Percentiles rank a stretch among this genome's conserved stretches.
Conservation (phyloP, 2,888 invertebrate species). For the Thumatha senex region DNA sequence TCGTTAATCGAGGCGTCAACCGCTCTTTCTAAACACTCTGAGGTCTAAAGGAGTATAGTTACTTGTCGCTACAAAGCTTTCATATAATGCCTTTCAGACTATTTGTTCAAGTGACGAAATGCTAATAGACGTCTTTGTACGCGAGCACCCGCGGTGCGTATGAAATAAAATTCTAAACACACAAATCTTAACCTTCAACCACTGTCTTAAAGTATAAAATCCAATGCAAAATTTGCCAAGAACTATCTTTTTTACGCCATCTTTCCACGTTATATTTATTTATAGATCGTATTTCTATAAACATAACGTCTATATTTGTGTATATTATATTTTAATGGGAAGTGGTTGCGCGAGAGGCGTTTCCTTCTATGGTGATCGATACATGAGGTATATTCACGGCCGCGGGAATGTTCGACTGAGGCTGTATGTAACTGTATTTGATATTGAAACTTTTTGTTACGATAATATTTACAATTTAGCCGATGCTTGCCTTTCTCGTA, state of each 20-base stretch:
- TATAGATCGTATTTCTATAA: conserved; percentile 24
- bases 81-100: conserved; percentile 66
- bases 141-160: conserved; percentile 56
- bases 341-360: conserved; percentile 67
- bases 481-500: conserved; percentile 33
- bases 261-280: conserved; percentile 31
- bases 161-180: conserved; percentile 27
- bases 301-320: conserved; percentile 29
- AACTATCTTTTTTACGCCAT: conserved; percentile 44
- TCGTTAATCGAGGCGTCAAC: conserved; percentile 70
- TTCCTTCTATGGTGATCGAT: conserved; percentile 56
- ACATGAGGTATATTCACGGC: conserved; percentile 61
- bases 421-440: conserved; percentile 42
- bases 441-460: conserved; percentile 43
- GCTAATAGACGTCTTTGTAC: conserved; percentile 63
- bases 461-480: conserved; percentile 37
- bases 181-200: conserved; percentile 41
- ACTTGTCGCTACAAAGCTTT: conserved; percentile 54
- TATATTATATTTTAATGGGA: conserved; percentile 44
- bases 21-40: conserved; percentile 63
- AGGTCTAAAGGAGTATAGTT: conserved; percentile 64
- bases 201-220: conserved; percentile 37
- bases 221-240: conserved; percentile 24
- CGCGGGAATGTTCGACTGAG: conserved; percentile 44
- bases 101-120: conserved; percentile 69